Evolutionary conservation across 2,888 invertebrate genomes (phyloP).

Genomic region (Eustalomyia histrio): DNA sequence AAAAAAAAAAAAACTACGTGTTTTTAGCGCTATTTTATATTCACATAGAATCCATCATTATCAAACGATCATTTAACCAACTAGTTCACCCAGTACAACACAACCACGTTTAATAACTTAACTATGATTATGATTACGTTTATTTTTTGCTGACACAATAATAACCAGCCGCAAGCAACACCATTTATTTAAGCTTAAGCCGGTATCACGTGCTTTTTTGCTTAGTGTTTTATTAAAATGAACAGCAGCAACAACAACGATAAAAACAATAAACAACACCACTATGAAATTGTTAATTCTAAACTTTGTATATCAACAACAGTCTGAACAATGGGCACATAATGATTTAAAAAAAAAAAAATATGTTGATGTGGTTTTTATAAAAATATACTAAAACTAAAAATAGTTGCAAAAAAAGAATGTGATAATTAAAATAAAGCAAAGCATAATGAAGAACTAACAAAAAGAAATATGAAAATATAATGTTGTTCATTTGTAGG

Average conservation of each 20-base stretch:
- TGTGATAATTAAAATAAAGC: conserved; percentile 5
- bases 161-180: not conserved
- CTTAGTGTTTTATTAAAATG: not conserved
- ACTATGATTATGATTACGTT: not conserved
- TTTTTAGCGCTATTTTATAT: conserved; percentile 16
- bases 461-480: conserved; percentile 18
- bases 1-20: conserved; percentile 14
- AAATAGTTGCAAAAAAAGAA: conserved; percentile 17
- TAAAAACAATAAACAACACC: not conserved
- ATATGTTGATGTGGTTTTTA: conserved; percentile 1
- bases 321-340: not conserved
- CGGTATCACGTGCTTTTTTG: conserved; percentile 21
- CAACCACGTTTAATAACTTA: conserved; percentile 3
- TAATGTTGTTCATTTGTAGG: not conserved
- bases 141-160: not conserved
- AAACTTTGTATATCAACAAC: conserved; percentile 1
- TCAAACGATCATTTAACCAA: not conserved
- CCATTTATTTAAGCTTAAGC: not conserved
- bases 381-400: not conserved
- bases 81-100: not conserved
- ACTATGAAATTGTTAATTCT: conserved; percentile 9
- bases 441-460: conserved; percentile 27
- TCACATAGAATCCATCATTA: conserved; percentile 6
- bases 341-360: not conserved
- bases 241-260: conserved; percentile 1